Conservation (phyloP, 2,888 invertebrate species). For the Clepsis dumicolana region DNA sequence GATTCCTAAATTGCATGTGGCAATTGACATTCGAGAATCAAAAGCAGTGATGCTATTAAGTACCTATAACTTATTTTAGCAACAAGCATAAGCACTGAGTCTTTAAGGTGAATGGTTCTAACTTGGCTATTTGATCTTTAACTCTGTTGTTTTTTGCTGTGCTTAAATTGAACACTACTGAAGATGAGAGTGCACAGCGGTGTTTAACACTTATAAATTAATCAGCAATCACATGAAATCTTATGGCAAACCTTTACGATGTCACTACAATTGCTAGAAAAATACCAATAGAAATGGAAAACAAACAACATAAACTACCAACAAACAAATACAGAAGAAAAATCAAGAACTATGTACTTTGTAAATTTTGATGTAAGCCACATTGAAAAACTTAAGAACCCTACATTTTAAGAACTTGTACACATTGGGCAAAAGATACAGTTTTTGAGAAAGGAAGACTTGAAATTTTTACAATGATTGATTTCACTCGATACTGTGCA, state of each 20-base stretch:
- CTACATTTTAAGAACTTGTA: conserved; percentile 10
- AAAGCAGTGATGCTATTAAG: neutral
- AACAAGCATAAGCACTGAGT: neutral
- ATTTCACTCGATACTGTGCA: conserved; percentile 62
- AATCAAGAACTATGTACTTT: neutral
- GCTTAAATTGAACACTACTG: conserved; percentile 20
- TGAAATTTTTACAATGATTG: conserved; percentile 26
- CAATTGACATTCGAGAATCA: neutral
- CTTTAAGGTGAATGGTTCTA: neutral
- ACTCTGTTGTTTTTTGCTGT: neutral
- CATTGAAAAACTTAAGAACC: neutral
- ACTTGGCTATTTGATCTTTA: neutral
- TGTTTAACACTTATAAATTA: neutral
- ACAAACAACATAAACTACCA: neutral
- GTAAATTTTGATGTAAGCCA: neutral
- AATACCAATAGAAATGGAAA: neutral
- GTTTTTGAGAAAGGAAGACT: conserved; percentile 27
- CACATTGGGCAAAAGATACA: conserved; percentile 29
- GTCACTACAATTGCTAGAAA: neutral
- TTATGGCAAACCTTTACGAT: conserved; percentile 18
- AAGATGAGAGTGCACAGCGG: conserved; percentile 25
- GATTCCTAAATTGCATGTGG: neutral
- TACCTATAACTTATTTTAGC: neutral
- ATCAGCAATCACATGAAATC: neutral
- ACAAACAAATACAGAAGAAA: neutral